Evolutionary conservation across 1,140 invertebrate genomes (phyloP).

Genomic region (Drosophila triauraria): DNA sequence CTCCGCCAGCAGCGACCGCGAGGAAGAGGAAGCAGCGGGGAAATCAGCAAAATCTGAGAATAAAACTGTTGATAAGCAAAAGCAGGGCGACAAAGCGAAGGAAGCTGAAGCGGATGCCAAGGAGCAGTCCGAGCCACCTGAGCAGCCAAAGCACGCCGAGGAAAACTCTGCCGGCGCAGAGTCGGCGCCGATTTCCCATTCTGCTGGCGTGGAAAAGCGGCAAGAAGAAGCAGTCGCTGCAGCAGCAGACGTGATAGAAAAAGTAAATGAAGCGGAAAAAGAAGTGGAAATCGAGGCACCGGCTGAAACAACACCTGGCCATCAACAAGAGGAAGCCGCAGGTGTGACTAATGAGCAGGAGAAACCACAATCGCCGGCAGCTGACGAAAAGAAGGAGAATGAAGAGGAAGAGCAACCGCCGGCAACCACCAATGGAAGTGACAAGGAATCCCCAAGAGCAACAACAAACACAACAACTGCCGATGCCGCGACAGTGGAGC

Average conservation of each 20-base stretch:
- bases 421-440: conserved; percentile 54
- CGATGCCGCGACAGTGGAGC: not conserved
- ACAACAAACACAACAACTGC: not conserved
- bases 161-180: not conserved
- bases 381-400: not conserved
- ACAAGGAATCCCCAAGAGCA: not conserved
- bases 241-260: not conserved
- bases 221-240: conserved; percentile 14
- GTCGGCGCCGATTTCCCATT: conserved; percentile 7
- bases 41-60: conserved; percentile 11
- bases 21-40: conserved; percentile 34
- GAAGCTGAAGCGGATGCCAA: conserved; percentile 4
- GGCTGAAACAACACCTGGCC: conserved; percentile 9
- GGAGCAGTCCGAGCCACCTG: not conserved
- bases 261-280: conserved; percentile 42
- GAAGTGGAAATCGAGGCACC: conserved; percentile 1
- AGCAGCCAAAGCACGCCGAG: not conserved
- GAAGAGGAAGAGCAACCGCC: conserved; percentile 4
- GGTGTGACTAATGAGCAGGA: conserved; percentile 25
- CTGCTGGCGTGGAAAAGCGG: conserved; percentile 47
- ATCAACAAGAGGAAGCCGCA: conserved; percentile 1
- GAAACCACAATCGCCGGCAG: not conserved
- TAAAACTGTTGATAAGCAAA: conserved; percentile 14
- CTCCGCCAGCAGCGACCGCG: conserved; percentile 38
- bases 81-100: conserved; percentile 7